Evolutionary conservation across 35 echinoderm and acorn worm species (phyloP).

Genomic region (Stichopus chloronotus): DNA sequence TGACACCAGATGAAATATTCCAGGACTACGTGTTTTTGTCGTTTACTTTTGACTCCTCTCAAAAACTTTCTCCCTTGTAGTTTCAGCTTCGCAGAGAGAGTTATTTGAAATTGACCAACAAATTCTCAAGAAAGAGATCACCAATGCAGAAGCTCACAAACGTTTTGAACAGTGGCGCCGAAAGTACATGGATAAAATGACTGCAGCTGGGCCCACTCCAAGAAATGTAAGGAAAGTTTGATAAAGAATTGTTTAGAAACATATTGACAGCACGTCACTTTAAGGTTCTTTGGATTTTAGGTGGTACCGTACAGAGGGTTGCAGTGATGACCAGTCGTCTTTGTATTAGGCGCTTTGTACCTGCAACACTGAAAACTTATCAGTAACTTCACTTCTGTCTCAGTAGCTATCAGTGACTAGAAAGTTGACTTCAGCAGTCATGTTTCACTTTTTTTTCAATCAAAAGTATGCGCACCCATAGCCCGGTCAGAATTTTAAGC

Average conservation of each 20-base stretch:
- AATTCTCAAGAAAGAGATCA: background rate
- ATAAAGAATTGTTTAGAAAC: background rate
- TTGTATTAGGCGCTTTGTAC: background rate
- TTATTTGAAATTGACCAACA: constrained; percentile 28
- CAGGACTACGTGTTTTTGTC: too few species aligned
- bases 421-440: too few species aligned
- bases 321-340: background rate
- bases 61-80: background rate
- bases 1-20: too few species aligned
- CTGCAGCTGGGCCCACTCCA: background rate
- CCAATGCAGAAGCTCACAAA: constrained; percentile 7
- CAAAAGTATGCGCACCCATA: too few species aligned
- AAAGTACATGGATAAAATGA: background rate
- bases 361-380: too few species aligned
- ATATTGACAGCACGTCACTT: background rate
- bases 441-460: too few species aligned
- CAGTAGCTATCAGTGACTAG: too few species aligned
- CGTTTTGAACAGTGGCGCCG: constrained; percentile 6
- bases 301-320: background rate
- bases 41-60: too few species aligned
- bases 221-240: background rate
- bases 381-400: too few species aligned
- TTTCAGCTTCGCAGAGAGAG: background rate
- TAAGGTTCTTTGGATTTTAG: background rate
- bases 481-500: too few species aligned